Conservation (phyloP, 2,888 invertebrate species). For the Macaria notata region DNA sequence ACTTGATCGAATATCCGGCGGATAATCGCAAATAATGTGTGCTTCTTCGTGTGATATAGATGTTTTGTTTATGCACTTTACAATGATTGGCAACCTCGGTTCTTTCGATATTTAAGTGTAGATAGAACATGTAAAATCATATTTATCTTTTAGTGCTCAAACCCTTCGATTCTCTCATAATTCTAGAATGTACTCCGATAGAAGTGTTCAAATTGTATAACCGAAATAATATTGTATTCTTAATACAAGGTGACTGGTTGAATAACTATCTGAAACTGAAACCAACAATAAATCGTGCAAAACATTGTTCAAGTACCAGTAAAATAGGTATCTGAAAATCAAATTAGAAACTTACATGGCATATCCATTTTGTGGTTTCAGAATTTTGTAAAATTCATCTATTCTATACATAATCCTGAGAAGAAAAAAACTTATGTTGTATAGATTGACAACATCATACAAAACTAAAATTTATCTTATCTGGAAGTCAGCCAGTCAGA, state of each 20-base stretch:
- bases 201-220: constrained; percentile 33
- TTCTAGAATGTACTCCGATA: constrained; percentile 24
- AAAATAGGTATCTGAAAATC: no score
- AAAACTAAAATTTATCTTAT: no score
- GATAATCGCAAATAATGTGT: constrained; percentile 47
- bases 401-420: not conserved
- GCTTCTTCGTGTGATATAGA: constrained; percentile 54
- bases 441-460: no score
- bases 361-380: no score
- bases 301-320: no score
- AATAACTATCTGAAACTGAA: no score
- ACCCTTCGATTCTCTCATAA: constrained; percentile 24
- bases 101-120: constrained; percentile 20
- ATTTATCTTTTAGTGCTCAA: constrained; percentile 23
- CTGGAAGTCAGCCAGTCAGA: no score
- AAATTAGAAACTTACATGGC: no score
- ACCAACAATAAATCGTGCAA: no score
- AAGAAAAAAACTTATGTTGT: no score
- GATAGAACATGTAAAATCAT: not conserved
- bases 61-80: constrained; percentile 40
- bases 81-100: constrained; percentile 20
- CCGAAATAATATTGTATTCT: constrained; percentile 18
- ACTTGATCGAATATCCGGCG: constrained; percentile 38
- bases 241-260: not conserved
- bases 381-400: not conserved